Percentiles rank a stretch among this genome's conserved stretches.
Conservation (phyloP, 2,113 vertebrate species). For the Zosterops lateralis region DNA sequence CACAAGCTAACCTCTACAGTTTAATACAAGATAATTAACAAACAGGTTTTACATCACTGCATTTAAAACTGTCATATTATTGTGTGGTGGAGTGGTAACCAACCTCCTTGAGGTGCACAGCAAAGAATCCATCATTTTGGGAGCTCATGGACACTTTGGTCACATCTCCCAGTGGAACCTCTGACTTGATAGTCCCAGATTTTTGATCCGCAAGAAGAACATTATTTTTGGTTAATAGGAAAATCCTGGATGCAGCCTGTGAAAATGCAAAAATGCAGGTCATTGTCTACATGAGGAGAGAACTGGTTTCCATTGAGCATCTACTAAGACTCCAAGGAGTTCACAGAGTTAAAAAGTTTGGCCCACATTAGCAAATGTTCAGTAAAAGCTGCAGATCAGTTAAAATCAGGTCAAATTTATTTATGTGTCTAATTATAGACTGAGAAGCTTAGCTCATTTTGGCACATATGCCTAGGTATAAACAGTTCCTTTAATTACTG, state of each 20-base stretch:
- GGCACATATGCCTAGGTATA: background rate
- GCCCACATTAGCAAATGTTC: background rate
- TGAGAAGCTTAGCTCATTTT: constrained; percentile 23
- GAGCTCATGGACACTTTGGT: constrained; percentile 94
- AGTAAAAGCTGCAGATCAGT: background rate
- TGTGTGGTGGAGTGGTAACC: background rate
- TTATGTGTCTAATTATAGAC: constrained; percentile 11
- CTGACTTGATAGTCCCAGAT: constrained; percentile 92
- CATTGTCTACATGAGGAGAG: background rate
- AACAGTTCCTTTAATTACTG: constrained; percentile 2
- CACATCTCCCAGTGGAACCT: constrained; percentile 89
- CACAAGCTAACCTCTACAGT: background rate
- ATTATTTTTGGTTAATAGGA: constrained; percentile 93
- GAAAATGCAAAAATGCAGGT: background rate
- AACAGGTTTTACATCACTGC: background rate
- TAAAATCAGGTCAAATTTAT: constrained; percentile 25
- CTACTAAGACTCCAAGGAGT: background rate
- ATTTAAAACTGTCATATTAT: fast-evolving
- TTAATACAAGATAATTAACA: background rate
- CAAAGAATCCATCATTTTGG: constrained; percentile 93
- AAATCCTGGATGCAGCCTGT: constrained; percentile 85
- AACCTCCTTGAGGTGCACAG: constrained; percentile 93
- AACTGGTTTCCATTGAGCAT: background rate
- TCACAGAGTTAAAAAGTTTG: background rate
- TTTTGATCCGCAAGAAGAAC: constrained; percentile 95